Percentiles rank a stretch among this genome's conserved stretches.
Conservation (phyloP, 2,797 vertebrate species). For the Lerista edwardsae region DNA sequence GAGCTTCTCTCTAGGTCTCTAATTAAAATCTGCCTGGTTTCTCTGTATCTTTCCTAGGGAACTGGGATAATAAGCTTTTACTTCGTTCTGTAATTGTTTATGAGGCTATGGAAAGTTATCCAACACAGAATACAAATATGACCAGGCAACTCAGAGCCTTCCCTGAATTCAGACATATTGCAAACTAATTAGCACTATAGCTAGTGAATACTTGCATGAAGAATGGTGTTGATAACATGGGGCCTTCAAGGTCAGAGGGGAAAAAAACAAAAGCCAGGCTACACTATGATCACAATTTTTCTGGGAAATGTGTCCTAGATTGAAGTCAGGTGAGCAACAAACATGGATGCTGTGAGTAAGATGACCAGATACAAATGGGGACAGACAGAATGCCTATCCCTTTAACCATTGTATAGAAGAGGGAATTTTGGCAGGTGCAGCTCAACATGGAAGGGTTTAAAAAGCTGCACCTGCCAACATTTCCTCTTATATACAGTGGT, state of each 20-base stretch:
- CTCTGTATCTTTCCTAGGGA: constrained; percentile 15
- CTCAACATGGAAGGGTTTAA: too few relatives aligned
- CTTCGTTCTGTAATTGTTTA: background rate
- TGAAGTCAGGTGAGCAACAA: background rate
- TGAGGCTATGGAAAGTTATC: constrained; percentile 10
- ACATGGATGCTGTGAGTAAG: too few relatives aligned
- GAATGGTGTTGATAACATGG: background rate
- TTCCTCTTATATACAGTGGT: too few relatives aligned
- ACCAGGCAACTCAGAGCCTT: background rate
- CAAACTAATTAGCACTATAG: constrained; percentile 34
- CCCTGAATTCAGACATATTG: constrained; percentile 11
- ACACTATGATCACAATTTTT: background rate
- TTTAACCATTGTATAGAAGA: too few relatives aligned
- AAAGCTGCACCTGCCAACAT: too few relatives aligned
- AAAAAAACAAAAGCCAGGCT: background rate
- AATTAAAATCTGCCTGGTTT: constrained; percentile 33
- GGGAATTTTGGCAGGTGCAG: too few relatives aligned
- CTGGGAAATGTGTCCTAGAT: constrained; percentile 2
- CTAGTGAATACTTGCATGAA: background rate
- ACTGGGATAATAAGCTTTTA: background rate
- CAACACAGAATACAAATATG: background rate
- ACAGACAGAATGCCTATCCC: too few relatives aligned
- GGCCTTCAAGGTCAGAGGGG: background rate
- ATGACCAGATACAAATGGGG: too few relatives aligned
- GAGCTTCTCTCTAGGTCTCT: constrained; percentile 8